Evolutionary conservation across 2,888 invertebrate species (phyloP).

Genomic region (Leptinotarsa haldemani): DNA sequence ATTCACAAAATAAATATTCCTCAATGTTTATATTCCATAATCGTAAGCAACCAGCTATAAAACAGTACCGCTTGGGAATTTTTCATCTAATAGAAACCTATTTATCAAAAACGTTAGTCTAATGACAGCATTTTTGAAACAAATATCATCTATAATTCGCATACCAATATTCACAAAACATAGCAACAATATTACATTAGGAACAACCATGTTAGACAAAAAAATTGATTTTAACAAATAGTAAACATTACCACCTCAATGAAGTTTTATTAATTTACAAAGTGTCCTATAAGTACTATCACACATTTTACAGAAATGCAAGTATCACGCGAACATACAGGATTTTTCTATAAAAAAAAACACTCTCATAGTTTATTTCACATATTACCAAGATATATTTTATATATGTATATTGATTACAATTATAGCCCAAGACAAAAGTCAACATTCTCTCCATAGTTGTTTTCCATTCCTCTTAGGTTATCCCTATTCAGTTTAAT

Average conservation of each 20-base stretch:
- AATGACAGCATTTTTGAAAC: conserved; percentile 8
- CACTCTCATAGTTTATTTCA: neutral
- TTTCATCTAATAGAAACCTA: conserved; percentile 23
- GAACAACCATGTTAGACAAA: conserved; percentile 54
- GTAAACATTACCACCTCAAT: conserved; percentile 45
- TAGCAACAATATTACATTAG: conserved; percentile 50
- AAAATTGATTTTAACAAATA: conserved; percentile 40
- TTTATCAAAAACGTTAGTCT: conserved; percentile 4
- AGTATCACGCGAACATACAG: conserved; percentile 60
- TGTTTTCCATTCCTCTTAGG: no score
- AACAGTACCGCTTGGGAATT: conserved; percentile 43
- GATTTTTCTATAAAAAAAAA: conserved; percentile 38
- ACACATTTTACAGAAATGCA: conserved; percentile 64
- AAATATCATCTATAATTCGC: conserved; percentile 22
- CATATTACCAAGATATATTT: neutral
- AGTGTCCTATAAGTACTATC: conserved; percentile 63
- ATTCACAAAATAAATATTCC: conserved; percentile 39
- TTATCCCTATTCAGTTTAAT: no score
- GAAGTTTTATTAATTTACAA: conserved; percentile 42
- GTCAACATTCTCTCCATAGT: no score
- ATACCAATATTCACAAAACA: conserved; percentile 34
- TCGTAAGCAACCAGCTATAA: conserved; percentile 45
- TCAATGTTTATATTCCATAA: conserved; percentile 32
- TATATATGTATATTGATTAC: neutral
- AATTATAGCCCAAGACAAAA: no score